Conservation (phyloP, 2,797 vertebrate species). For the Xenopus petersii region DNA sequence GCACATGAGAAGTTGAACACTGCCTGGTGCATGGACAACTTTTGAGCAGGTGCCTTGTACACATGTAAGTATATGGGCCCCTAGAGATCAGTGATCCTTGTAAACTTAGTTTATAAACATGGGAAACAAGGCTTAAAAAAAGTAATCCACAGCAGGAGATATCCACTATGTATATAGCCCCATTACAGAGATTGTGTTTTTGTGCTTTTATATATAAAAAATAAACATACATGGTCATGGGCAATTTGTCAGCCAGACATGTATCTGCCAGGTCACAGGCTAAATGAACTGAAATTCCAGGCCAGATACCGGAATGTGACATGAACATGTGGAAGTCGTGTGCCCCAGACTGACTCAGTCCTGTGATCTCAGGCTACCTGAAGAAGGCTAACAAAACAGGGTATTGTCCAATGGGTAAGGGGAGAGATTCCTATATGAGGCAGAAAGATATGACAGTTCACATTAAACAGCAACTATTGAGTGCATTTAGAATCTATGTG, state of each 20-base stretch:
- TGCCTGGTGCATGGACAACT: no score
- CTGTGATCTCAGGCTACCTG: constrained; percentile 43
- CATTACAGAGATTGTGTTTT: no score
- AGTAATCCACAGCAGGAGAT: no score
- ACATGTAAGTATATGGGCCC: no score
- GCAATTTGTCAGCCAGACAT: neutral
- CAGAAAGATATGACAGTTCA: constrained; percentile 6
- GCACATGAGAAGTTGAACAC: no score
- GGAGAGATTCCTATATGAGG: neutral
- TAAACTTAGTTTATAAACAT: no score
- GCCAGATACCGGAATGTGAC: constrained; percentile 27
- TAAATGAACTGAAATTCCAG: neutral
- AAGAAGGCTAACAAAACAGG: constrained; percentile 23
- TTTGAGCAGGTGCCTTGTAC: no score
- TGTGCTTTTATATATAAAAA: no score
- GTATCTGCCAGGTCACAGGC: constrained; percentile 10
- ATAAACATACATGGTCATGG: no score
- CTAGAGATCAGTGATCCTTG: no score
- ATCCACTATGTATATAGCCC: no score
- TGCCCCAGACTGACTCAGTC: constrained; percentile 33
- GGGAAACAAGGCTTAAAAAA: no score
- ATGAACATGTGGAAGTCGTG: constrained; percentile 13
- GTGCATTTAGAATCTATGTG: constrained; percentile 6
- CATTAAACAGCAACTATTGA: constrained; percentile 16
- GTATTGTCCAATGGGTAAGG: constrained; percentile 10